Evolutionary conservation across 1,140 invertebrate genomes (phyloP).

Genomic region (Neodiprion lecontei): DNA sequence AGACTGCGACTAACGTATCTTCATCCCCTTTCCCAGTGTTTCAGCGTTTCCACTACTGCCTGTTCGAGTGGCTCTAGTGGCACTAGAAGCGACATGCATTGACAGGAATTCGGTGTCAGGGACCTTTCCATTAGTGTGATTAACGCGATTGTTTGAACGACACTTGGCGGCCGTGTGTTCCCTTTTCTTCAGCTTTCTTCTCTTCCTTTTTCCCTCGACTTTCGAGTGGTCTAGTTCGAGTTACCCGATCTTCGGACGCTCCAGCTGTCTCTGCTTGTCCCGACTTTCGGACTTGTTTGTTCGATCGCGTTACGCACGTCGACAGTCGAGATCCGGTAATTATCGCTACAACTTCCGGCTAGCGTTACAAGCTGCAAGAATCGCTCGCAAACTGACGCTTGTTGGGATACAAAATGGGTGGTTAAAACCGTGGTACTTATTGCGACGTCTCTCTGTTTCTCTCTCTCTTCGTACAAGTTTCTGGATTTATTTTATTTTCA

Average conservation of each 20-base stretch:
- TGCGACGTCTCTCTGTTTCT: no score
- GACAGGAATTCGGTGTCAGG: background rate
- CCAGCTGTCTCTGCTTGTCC: background rate
- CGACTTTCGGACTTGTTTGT: no score
- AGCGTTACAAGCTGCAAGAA: no score
- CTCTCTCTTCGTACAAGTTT: no score
- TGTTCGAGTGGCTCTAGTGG: background rate
- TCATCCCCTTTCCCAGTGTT: background rate
- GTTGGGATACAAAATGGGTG: no score
- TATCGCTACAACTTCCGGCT: no score
- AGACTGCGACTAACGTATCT: background rate
- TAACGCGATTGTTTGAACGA: background rate
- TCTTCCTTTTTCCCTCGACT: background rate
- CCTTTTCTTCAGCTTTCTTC: background rate
- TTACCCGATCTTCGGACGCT: background rate
- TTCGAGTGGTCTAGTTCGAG: background rate
- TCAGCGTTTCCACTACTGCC: background rate
- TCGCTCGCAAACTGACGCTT: no score
- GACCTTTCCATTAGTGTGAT: conserved; percentile 1
- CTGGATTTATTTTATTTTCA: no score
- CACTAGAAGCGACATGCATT: background rate
- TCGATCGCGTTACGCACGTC: no score
- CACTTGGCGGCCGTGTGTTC: background rate
- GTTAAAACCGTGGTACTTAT: no score
- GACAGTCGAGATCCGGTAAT: no score